Evolutionary conservation across 2,113 vertebrate species (phyloP).

Genomic region (Octodon degus): DNA sequence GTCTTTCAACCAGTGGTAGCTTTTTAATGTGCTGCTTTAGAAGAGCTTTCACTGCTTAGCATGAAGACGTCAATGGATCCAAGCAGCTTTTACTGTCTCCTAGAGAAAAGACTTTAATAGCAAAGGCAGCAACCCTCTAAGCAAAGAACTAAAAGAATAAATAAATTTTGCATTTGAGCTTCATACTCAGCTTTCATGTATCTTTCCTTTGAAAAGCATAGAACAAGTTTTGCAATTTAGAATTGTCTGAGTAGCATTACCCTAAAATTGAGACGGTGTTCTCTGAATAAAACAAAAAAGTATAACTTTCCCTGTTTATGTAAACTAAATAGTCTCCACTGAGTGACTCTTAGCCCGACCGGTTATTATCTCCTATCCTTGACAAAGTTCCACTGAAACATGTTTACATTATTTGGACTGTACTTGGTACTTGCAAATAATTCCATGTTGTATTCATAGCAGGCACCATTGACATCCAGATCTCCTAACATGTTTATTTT

Average conservation of each 20-base stretch:
- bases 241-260: not conserved
- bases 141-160: slow-evolving; percentile 41
- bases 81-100: slow-evolving; percentile 51
- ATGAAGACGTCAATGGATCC: slow-evolving; percentile 60
- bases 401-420: not conserved
- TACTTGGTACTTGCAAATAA: not conserved
- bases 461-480: not conserved
- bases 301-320: not conserved
- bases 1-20: slow-evolving; percentile 22
- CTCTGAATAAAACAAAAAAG: not conserved
- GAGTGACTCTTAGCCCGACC: not conserved
- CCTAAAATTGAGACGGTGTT: not conserved
- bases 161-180: not conserved
- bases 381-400: not conserved
- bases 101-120: slow-evolving; percentile 33
- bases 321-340: not conserved
- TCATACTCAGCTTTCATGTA: not conserved
- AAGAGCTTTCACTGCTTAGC: slow-evolving; percentile 26
- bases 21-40: slow-evolving; percentile 60
- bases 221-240: not conserved
- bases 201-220: not conserved
- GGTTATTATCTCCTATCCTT: not conserved
- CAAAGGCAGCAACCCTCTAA: slow-evolving; percentile 3
- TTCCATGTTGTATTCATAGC: not conserved
- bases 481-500: not conserved